Conservation (phyloP, 2,888 invertebrate genomes). For the Leptopilina syphax region DNA sequence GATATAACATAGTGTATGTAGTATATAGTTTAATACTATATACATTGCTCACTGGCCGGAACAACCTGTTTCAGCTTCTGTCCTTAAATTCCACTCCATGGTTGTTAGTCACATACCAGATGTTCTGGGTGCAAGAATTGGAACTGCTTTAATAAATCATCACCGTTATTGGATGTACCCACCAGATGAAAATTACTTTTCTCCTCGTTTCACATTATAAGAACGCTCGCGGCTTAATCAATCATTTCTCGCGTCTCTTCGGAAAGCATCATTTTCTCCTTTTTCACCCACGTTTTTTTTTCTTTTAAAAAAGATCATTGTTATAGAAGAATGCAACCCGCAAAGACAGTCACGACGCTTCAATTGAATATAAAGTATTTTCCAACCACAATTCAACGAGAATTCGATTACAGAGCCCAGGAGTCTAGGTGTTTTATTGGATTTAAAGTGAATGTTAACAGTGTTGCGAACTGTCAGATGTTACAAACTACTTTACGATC, state of each 20-base stretch:
- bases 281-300: too few relatives aligned
- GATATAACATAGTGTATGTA: constrained; percentile 2
- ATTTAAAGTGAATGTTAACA: constrained; percentile 24
- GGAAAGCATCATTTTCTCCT: too few relatives aligned
- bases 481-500: neutral
- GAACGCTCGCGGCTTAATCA: constrained; percentile 17
- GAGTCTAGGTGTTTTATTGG: neutral
- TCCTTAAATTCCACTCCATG: constrained; percentile 19
- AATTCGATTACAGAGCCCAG: constrained; percentile 3
- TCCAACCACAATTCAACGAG: neutral
- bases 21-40: neutral
- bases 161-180: constrained; percentile 41
- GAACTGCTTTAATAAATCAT: constrained; percentile 36
- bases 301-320: constrained; percentile 7
- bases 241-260: constrained; percentile 12
- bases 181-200: constrained; percentile 45
- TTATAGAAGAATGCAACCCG: constrained; percentile 26
- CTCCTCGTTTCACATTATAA: constrained; percentile 27
- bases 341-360: neutral
- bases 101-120: constrained; percentile 30
- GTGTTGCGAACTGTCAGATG: neutral
- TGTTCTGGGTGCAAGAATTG: constrained; percentile 24
- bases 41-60: constrained; percentile 18
- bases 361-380: constrained; percentile 7
- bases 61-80: constrained; percentile 63